Conservation (phyloP, 2,888 invertebrate species). For the Aphodius granarius region DNA sequence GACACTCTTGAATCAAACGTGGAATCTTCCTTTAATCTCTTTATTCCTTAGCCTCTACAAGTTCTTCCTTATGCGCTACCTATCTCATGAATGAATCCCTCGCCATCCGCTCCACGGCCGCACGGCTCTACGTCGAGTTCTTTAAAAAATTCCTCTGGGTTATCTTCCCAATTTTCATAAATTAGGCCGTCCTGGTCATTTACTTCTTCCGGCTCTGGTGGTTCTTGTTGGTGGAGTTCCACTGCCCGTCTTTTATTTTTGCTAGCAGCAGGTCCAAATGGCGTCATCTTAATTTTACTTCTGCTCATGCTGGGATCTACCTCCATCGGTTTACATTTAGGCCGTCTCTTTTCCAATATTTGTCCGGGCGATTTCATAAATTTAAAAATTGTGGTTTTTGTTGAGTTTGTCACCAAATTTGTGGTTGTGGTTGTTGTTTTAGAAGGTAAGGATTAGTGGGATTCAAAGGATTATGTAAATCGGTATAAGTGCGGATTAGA, state of each 20-base stretch:
- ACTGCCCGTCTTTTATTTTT: neutral
- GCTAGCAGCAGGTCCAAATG: neutral
- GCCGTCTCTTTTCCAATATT: neutral
- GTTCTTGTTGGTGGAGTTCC: neutral
- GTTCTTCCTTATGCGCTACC: too few species aligned
- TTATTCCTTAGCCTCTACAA: too few species aligned
- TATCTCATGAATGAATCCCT: too few species aligned
- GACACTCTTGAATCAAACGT: too few species aligned
- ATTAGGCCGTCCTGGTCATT: too few species aligned
- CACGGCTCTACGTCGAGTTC: neutral
- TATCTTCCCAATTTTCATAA: neutral
- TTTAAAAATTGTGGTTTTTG: slow-evolving; percentile 4
- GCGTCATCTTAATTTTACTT: neutral
- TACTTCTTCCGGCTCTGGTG: too few species aligned
- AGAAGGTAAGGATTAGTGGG: too few species aligned
- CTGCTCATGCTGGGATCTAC: neutral
- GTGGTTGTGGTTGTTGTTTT: neutral
- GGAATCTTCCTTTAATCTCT: too few species aligned
- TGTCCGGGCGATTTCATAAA: slow-evolving; percentile 1
- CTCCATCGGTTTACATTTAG: neutral
- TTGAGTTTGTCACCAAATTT: neutral
- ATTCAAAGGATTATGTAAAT: too few species aligned
- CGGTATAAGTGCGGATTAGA: too few species aligned
- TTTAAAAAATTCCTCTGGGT: neutral
- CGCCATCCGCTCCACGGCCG: too few species aligned